These are phyloP conservation scores for Hystrix cristata DNA, from an alignment of 2,113 vertebrate species.

Conservation along the genomic window DNA sequence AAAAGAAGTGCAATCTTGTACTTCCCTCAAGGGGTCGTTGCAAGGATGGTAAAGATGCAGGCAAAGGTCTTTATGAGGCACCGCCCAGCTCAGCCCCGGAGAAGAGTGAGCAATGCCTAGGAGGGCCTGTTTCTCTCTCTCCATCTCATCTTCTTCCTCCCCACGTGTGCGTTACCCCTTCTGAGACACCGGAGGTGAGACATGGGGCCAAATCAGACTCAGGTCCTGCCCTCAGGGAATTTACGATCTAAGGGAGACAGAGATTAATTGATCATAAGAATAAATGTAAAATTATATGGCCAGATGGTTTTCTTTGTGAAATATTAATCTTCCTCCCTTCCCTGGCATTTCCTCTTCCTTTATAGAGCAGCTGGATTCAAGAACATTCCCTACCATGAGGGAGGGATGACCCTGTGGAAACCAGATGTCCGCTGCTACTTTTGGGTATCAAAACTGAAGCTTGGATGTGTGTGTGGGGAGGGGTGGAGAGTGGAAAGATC, in stretches of 20 bases:
- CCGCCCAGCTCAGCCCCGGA: fast-evolving
- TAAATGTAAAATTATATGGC: conserved; percentile 38
- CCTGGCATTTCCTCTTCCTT: conserved; percentile 8
- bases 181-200: neutral
- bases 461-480: fast-evolving
- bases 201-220: neutral
- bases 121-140: neutral
- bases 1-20: neutral
- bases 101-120: neutral
- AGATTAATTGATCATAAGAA: conserved; percentile 54
- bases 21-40: neutral
- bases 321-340: conserved; percentile 26
- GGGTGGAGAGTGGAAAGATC: neutral
- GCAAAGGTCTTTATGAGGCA: neutral
- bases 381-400: neutral
- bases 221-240: neutral
- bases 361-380: neutral
- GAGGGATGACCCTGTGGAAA: neutral
- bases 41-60: neutral
- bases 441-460: neutral
- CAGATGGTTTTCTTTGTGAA: conserved; percentile 71
- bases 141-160: neutral
- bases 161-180: fast-evolving
- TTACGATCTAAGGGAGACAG: conserved; percentile 29
- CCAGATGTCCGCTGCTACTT: neutral